Evolutionary conservation across 2,888 invertebrate genomes (phyloP).

Genomic region (Archaeoteleia sp.): DNA sequence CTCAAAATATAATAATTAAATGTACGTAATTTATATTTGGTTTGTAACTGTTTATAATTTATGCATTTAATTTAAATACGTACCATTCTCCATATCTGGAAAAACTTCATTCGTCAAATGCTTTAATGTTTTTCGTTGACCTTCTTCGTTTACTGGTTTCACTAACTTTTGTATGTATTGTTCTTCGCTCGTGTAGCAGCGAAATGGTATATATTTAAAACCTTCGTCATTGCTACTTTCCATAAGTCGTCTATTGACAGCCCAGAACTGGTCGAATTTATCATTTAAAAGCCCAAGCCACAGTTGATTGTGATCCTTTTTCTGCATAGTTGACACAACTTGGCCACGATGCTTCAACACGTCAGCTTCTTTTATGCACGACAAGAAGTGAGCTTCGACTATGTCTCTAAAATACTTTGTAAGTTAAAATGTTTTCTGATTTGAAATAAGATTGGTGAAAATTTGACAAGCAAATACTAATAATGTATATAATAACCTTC

Average conservation of each 20-base stretch:
- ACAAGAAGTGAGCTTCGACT: conserved; percentile 95
- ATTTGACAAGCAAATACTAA: too few species aligned
- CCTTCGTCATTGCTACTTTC: conserved; percentile 86
- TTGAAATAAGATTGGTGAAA: neutral
- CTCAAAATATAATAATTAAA: neutral
- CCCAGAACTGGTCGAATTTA: conserved; percentile 99
- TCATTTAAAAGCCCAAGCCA: conserved; percentile 97
- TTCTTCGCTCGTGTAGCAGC: conserved; percentile 83
- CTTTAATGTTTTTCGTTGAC: conserved; percentile 82
- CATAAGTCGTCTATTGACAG: conserved; percentile 96
- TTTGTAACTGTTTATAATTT: too few species aligned
- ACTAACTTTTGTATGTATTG: conserved; percentile 85
- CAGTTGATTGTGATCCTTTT: conserved; percentile 96
- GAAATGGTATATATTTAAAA: conserved; percentile 92
- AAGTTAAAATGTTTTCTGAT: conserved; percentile 20
- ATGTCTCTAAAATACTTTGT: conserved; percentile 81
- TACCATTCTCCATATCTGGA: conserved; percentile 78
- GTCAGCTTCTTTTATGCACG: conserved; percentile 98
- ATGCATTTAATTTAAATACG: conserved; percentile 40
- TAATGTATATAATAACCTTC: too few species aligned
- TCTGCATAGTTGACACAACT: conserved; percentile 93
- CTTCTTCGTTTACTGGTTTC: conserved; percentile 84
- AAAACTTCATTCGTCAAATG: conserved; percentile 84
- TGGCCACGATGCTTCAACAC: conserved; percentile 96
- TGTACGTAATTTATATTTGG: too few species aligned